Base-by-base conservation (phyloP, 1,140 invertebrate genomes). In the Drosophila tani region DNA sequence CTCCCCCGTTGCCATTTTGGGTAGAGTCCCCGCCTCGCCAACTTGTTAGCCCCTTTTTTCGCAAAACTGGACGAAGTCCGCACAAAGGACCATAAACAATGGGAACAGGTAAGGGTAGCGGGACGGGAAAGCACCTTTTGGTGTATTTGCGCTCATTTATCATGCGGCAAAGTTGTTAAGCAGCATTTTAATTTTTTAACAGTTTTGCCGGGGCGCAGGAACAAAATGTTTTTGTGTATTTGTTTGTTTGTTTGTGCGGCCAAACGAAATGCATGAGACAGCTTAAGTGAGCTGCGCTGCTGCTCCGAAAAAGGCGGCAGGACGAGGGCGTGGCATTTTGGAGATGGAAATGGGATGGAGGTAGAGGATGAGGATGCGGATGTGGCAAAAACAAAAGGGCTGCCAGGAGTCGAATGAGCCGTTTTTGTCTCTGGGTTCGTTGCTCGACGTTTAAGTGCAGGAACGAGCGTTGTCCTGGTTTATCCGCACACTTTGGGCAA, bases 131-230 rank as follows among this genome's bases (percentile, higher is more conserved):
- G 75, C 76, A 79, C 76, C 76, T 79, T 79, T 79, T 79, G 76
- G 50, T 79, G 76, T 80, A 63, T 80, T 77, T 79, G 67, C 64
- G 73, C 84, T 90, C 85, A 88, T 87, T 87, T 87, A 87, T 87
- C 84, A 87, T 84, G 81, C 81, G 66, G 69, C 69, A 84, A 87
- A 90, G 73, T 87, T 87, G 84, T 87, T 88, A 84, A 87, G 81
- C 85, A 87, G 74, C 74, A 90, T 87, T 88, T 87, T 87, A 84
- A 88, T 87, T 88, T 87, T 88, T 87, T 77, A 87, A 87, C 83
- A 80, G 84, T 88, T 88, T 88, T 83, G 59, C 69, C 79, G 80
- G 63, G 65, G 65, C 80, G 75, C 75, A 85, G 76, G 60, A 86
- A 67, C 73, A 78, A 87, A 84, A 83, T 84, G 82, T 83, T 88